Percentiles rank a stretch among this genome's conserved stretches.
These are phyloP conservation scores for Diaphora mendica DNA, from an alignment of 2,888 invertebrate species.

Conservation along the genomic window DNA sequence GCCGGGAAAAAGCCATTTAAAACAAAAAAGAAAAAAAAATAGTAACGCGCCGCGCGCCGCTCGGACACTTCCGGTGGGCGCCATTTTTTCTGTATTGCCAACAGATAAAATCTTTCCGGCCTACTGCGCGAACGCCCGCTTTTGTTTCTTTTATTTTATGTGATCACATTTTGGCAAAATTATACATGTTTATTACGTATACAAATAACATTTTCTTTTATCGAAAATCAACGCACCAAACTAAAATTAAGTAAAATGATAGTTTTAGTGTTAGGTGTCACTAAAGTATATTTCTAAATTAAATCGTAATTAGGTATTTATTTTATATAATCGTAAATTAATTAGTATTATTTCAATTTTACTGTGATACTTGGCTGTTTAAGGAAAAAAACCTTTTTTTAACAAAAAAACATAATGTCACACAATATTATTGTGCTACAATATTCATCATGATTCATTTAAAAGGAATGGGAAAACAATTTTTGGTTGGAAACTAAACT, in stretches of 20 bases:
- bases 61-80: slow-evolving; percentile 87
- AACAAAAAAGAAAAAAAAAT: slow-evolving; percentile 85
- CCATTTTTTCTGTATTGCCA: slow-evolving; percentile 87
- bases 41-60: slow-evolving; percentile 84
- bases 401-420: background rate
- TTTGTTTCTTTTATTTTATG: slow-evolving; percentile 78
- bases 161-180: slow-evolving; percentile 79
- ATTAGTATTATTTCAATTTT: too few relatives aligned
- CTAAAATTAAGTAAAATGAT: background rate
- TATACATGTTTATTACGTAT: slow-evolving; percentile 57
- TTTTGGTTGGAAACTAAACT: background rate
- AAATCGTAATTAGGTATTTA: background rate
- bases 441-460: background rate
- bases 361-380: background rate
- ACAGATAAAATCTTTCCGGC: slow-evolving; percentile 87
- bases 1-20: slow-evolving; percentile 87
- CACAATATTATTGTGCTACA: background rate
- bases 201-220: slow-evolving; percentile 23
- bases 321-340: too few relatives aligned
- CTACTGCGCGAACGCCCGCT: slow-evolving; percentile 83
- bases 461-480: background rate
- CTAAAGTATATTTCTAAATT: background rate
- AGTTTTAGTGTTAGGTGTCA: background rate
- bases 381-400: background rate
- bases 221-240: slow-evolving; percentile 22